Evolutionary conservation across 2,888 invertebrate genomes (phyloP), one percentile per base, ranked within the genome.

Genomic region (Creontiades dilutus): DNA sequence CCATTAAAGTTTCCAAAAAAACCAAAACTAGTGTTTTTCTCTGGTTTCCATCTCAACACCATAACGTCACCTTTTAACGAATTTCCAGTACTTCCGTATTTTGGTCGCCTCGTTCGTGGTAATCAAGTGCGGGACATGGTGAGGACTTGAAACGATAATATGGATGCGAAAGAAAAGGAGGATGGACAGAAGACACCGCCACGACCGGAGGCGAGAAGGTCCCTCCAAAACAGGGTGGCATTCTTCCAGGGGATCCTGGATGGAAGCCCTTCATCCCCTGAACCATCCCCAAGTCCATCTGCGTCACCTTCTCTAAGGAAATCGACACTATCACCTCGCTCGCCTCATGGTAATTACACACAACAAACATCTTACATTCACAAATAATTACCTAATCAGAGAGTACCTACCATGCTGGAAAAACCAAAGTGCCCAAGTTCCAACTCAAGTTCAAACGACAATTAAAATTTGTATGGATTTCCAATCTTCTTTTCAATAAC

Each of bases 241-340:
- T 90, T 90, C 84, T 90, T 89, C 61, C 90, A 90, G 87, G 90
- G 82, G 37, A 80, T 90, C 11, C 90, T 88, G n/a, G 61, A 88
- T 23, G 80, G 90, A 37, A 68, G 55, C n/a, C 75, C 89, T 7
- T 55, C 61, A n/a, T 46, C 81, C 52, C 84, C 90, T 5, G 14
- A 46, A 23, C 46, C 52, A 61, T 61, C 84, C 47, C 16, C 76
- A 16, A 89, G 89, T 28, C 16, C 52, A 16, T 37, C 48, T 19
- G 75, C 86, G 48, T 48, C 88, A 27, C 61, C 85, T 61, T 80
- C 88, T 19, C 52, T n/a, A 14, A 78, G 68, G 13, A 19, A 55
- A 55, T 78, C 86, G 23, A 75, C 76, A 46, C 23, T 68, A n/a
- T 86, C 88, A 16, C 88, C 88, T 27, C 52, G 78, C 23, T 78